Evolutionary conservation across 1,140 invertebrate species (phyloP).

Genomic region (Uloborus diversus): DNA sequence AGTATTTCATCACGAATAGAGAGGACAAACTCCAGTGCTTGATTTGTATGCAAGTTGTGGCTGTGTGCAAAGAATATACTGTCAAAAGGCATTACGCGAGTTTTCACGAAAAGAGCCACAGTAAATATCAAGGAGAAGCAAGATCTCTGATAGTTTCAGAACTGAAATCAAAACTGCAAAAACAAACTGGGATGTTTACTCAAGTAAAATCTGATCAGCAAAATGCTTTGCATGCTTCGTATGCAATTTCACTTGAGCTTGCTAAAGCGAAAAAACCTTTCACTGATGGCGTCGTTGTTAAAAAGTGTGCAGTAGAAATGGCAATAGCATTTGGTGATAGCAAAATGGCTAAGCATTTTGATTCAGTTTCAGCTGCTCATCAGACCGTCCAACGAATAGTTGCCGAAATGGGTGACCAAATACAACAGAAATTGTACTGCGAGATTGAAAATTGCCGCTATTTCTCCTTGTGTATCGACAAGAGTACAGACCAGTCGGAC

Average conservation of each 20-base stretch:
- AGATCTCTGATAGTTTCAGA: background rate
- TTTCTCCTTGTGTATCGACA: background rate
- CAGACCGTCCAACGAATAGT: background rate
- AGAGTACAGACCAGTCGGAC: background rate
- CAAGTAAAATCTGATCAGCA: background rate
- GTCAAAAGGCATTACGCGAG: no score
- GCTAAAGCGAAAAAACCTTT: background rate
- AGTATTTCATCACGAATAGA: no score
- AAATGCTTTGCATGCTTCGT: background rate
- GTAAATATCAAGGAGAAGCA: background rate
- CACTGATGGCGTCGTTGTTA: background rate
- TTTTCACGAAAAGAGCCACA: background rate
- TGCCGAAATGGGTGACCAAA: background rate
- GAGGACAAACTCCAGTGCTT: no score
- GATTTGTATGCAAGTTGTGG: no score
- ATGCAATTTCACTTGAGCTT: background rate
- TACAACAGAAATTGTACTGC: background rate
- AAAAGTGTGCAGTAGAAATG: background rate
- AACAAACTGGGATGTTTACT: background rate
- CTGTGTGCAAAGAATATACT: no score
- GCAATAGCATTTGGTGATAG: background rate
- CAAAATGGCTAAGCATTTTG: background rate
- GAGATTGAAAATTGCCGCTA: background rate
- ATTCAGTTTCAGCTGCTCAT: background rate
- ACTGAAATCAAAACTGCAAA: background rate